phyloP scores from a whole-genome alignment of 2,113 vertebrate species.

The Bufo bufo region DNA sequence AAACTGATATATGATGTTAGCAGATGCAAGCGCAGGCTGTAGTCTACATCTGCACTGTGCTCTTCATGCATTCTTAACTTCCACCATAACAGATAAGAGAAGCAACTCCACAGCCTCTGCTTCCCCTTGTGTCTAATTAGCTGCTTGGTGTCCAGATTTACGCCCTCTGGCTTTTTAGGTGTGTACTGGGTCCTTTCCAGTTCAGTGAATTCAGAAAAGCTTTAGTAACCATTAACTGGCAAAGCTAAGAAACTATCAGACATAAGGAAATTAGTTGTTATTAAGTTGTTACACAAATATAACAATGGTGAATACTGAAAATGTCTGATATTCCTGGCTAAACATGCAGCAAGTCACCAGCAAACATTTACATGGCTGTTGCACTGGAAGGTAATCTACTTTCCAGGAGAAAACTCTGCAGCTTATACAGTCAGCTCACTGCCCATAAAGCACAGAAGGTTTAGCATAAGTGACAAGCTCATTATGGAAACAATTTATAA shows the following conservation, averaged over 20 bases:
- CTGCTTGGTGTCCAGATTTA: background rate
- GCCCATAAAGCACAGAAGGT: background rate
- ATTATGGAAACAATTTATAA: conserved; percentile 38
- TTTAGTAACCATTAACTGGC: conserved; percentile 7
- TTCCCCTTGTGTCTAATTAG: conserved; percentile 15
- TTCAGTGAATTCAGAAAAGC: background rate
- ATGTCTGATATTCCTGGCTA: background rate
- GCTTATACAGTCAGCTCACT: background rate
- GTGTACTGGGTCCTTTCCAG: background rate
- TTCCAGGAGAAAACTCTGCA: background rate
- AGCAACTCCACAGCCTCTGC: background rate
- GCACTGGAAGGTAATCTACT: background rate
- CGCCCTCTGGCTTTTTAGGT: background rate
- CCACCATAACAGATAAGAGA: background rate
- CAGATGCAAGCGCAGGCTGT: background rate
- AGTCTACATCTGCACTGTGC: background rate
- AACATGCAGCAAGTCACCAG: background rate
- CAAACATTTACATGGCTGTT: background rate
- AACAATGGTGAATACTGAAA: background rate
- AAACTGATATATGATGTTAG: background rate
- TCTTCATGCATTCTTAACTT: background rate
- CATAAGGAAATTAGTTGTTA: background rate
- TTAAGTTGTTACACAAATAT: background rate
- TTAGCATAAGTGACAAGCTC: conserved; percentile 32
- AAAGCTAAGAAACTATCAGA: background rate